Evolutionary conservation across 1,140 invertebrate genomes (phyloP).

Genomic region (Cyrtorhinus lividipennis): DNA sequence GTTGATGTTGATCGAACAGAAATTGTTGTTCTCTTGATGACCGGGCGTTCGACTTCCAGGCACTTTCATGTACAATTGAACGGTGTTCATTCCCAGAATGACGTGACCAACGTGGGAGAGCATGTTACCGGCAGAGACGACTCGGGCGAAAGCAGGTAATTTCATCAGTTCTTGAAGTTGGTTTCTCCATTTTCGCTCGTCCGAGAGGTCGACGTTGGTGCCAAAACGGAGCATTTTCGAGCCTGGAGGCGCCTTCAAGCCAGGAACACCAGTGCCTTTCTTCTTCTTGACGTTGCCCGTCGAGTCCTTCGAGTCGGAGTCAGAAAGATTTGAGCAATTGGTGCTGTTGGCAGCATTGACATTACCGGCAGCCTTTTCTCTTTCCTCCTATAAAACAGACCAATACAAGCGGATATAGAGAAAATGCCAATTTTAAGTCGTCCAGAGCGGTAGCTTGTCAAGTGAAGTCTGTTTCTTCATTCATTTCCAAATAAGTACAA

Average conservation of each 20-base stretch:
- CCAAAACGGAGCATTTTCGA: slow-evolving; percentile 65
- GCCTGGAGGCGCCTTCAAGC: slow-evolving; percentile 27
- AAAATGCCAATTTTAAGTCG: not conserved
- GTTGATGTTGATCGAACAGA: slow-evolving; percentile 99
- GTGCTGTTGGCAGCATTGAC: slow-evolving; percentile 29
- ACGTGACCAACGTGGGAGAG: slow-evolving; percentile 96
- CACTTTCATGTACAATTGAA: slow-evolving; percentile 98
- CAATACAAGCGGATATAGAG: not conserved
- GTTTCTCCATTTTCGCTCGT: slow-evolving; percentile 87
- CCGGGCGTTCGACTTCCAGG: slow-evolving; percentile 88
- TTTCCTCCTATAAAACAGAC: slow-evolving; percentile 46
- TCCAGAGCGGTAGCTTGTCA: no score
- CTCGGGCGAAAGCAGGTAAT: slow-evolving; percentile 87
- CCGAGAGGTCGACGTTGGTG: slow-evolving; percentile 98
- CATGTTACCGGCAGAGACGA: slow-evolving; percentile 94
- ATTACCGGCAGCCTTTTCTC: slow-evolving; percentile 55
- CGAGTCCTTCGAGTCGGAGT: slow-evolving; percentile 76
- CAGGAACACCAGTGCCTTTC: slow-evolving; percentile 30
- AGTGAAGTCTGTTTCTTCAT: no score
- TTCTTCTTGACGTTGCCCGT: slow-evolving; percentile 41
- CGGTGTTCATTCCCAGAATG: slow-evolving; percentile 98
- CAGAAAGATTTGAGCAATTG: slow-evolving; percentile 38
- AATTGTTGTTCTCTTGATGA: slow-evolving; percentile 99
- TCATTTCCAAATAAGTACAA: no score
- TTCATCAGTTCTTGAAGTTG: slow-evolving; percentile 94